Evolutionary conservation across 2,888 invertebrate species (phyloP).

Genomic region (Parnassius apollo): DNA sequence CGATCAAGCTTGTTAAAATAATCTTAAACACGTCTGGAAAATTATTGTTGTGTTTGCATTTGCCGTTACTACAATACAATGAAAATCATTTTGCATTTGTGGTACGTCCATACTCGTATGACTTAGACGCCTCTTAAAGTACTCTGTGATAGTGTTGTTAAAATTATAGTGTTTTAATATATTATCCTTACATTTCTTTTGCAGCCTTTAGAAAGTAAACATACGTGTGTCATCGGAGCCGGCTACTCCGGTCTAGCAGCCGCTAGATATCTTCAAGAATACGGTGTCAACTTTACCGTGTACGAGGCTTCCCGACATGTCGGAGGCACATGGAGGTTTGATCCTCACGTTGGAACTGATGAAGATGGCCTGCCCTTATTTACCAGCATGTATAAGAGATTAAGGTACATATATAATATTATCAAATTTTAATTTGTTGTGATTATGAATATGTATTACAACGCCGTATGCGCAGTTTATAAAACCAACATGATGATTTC

Average conservation of each 20-base stretch:
- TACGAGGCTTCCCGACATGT: constrained; percentile 85
- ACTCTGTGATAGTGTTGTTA: too few species aligned
- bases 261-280: constrained; percentile 80
- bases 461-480: too few species aligned
- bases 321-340: constrained; percentile 92
- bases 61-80: background rate
- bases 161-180: too few species aligned
- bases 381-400: constrained; percentile 90
- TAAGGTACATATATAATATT: constrained; percentile 57
- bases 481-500: too few species aligned
- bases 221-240: constrained; percentile 84
- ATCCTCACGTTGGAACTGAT: constrained; percentile 82
- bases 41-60: background rate
- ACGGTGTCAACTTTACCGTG: constrained; percentile 77
- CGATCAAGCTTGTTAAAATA: too few species aligned
- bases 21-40: background rate
- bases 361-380: constrained; percentile 85
- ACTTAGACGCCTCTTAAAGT: too few species aligned
- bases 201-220: too few species aligned
- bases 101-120: too few species aligned
- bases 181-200: too few species aligned
- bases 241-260: constrained; percentile 88
- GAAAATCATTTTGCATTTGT: constrained; percentile 27
- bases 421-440: too few species aligned
- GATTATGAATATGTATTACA: too few species aligned